Evolutionary conservation across 2,113 vertebrate species (phyloP), one percentile per base, ranked within the genome.

Genomic region (Helogale parvula): DNA sequence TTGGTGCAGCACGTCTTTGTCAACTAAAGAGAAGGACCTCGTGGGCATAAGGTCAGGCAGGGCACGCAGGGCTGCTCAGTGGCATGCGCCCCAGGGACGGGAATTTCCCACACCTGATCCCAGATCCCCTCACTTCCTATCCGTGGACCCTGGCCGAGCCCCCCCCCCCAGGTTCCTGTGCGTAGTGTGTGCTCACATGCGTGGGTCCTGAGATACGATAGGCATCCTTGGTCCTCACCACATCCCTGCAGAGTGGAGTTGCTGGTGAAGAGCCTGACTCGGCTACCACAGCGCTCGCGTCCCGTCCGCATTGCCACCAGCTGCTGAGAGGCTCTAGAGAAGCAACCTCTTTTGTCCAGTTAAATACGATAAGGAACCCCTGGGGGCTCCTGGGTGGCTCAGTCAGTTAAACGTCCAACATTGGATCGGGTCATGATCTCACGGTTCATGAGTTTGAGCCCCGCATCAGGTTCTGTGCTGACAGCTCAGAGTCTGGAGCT

Each of bases 211-310:
- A 15, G 4, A 31, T 19, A 3, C 0, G 2, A 25, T 1, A 2
- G 27, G 21, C 35, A 50, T 45, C 74, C 71, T 7, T 23, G 72
- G 11, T 54, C 60, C 47, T 66, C 19, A 16, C 7, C 52, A 52
- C 1, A n/a, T 1, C 45, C 52, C 12, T 19, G 1, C 7, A 13
- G 0, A 1, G 54, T 0, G 6, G 35, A 50, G 50, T 3, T n/a
- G 13, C 31, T n/a, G 80, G 25, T 33, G 29, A 57, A 66, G 38
- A 50, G 2, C 17, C 45, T 15, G 25, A 35, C 7, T 65, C 25
- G 29, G 80, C 31, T 33, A 12, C 17, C 5, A 13, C 27, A 31
- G 65, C 74, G 29, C 14, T 13, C 41, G 3, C 2, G 2, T 15
- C 38, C 35, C 60, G 41, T 38, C 84, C 4, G 1, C n/a, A 41